phyloP scores from a whole-genome alignment of 2,888 invertebrate species.

The Eupithecia tripunctaria region DNA sequence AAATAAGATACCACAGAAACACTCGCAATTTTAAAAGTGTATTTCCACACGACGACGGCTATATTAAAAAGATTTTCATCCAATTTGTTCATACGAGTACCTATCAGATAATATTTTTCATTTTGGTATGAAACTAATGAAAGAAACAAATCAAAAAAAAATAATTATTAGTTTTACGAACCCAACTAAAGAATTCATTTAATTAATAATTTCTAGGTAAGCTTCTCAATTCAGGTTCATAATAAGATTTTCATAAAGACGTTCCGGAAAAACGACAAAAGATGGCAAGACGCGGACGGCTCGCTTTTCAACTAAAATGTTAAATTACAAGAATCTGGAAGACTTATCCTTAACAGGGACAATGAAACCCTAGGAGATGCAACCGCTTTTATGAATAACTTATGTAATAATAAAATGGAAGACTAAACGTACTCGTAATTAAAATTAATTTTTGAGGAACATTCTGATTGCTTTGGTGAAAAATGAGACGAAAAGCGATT shows the following conservation, averaged over 20 bases:
- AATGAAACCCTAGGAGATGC: conserved; percentile 47
- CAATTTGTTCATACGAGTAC: background rate
- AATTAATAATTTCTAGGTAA: conserved; percentile 78
- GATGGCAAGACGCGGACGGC: conserved; percentile 57
- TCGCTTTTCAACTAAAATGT: conserved; percentile 64
- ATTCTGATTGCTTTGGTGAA: conserved; percentile 12
- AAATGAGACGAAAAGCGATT: background rate
- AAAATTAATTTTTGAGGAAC: conserved; percentile 28
- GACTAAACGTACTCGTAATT: conserved; percentile 30
- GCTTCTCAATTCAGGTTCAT: conserved; percentile 76
- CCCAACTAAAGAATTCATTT: conserved; percentile 70
- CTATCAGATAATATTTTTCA: background rate
- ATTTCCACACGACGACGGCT: background rate
- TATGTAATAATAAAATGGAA: conserved; percentile 42
- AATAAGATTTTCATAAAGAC: conserved; percentile 82
- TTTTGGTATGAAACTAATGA: background rate
- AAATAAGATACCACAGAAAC: conserved; percentile 62
- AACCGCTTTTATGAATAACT: conserved; percentile 43
- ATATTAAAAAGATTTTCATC: conserved; percentile 20
- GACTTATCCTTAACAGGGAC: conserved; percentile 53
- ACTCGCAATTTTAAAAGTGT: conserved; percentile 27
- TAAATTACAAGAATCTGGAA: conserved; percentile 66
- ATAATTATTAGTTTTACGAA: conserved; percentile 47
- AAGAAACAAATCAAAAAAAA: conserved; percentile 61
- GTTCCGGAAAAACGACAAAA: conserved; percentile 68